phyloP scores from a whole-genome alignment of 1,140 invertebrate genomes.

The Babylonia areolata region DNA sequence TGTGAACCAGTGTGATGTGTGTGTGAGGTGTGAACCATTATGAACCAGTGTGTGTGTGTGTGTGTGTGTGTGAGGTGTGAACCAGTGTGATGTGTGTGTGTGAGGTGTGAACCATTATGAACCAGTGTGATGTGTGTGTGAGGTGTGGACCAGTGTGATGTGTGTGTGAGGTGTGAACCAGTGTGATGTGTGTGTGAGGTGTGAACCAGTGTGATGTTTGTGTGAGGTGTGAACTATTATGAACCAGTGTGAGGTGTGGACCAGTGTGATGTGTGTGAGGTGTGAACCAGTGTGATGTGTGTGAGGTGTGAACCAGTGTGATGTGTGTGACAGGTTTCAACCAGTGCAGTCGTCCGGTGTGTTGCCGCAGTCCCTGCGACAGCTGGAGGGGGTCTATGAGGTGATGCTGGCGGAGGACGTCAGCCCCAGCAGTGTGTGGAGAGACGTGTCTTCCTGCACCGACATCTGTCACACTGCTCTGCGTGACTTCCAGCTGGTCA shows the following conservation, averaged over 20 bases:
- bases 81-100: too few relatives aligned
- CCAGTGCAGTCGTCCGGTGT: background rate
- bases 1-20: background rate
- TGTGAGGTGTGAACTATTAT: background rate
- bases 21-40: too few relatives aligned
- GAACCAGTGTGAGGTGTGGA: background rate
- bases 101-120: too few relatives aligned
- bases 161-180: background rate
- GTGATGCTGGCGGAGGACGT: background rate
- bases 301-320: background rate
- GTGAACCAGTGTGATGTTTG: background rate
- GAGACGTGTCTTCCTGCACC: background rate
- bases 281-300: background rate
- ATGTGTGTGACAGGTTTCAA: conserved; percentile 6
- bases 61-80: too few relatives aligned
- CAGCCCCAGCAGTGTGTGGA: background rate
- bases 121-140: background rate
- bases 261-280: background rate
- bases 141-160: background rate
- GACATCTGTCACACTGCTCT: background rate
- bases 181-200: background rate
- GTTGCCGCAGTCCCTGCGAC: background rate
- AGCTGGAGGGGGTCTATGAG: background rate
- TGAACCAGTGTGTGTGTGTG: too few relatives aligned
- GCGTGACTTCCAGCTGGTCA: background rate